Percentiles rank a stretch among this genome's conserved stretches.
These are phyloP conservation scores for Tetraneura akinire DNA, from an alignment of 1,140 invertebrate genomes.

Conservation along the genomic window DNA sequence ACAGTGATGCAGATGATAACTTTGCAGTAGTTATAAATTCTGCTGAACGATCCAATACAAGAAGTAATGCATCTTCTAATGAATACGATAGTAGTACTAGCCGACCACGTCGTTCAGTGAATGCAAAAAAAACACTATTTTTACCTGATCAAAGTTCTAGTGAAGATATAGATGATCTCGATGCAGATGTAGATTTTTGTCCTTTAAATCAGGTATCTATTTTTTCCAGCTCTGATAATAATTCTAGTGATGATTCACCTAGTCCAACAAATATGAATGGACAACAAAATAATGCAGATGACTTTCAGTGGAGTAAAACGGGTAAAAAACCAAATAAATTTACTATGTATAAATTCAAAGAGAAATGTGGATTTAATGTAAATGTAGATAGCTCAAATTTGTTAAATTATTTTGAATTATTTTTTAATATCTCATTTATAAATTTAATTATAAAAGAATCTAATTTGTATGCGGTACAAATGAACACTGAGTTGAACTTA, in stretches of 20 bases:
- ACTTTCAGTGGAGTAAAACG: neutral
- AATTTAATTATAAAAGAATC: conserved; percentile 52
- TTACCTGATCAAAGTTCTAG: neutral
- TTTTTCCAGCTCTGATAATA: neutral
- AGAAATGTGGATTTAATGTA: conserved; percentile 13
- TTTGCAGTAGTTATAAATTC: no score
- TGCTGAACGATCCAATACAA: no score
- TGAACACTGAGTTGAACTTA: conserved; percentile 48
- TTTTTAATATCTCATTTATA: conserved; percentile 10
- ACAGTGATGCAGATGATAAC: no score
- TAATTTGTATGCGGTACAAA: conserved; percentile 51
- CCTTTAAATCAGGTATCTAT: neutral
- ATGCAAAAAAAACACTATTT: no score
- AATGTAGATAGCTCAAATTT: neutral
- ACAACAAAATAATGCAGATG: conserved; percentile 2
- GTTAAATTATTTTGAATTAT: conserved; percentile 20
- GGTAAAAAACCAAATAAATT: neutral
- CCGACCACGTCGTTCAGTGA: no score
- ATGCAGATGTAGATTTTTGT: neutral
- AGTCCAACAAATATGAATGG: neutral
- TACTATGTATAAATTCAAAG: neutral
- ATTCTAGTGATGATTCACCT: neutral
- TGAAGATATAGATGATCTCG: neutral
- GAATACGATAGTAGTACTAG: no score
- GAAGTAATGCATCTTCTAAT: no score